Evolutionary conservation across 2,888 invertebrate genomes (phyloP).

Genomic region (Pseudococcus viburni): DNA sequence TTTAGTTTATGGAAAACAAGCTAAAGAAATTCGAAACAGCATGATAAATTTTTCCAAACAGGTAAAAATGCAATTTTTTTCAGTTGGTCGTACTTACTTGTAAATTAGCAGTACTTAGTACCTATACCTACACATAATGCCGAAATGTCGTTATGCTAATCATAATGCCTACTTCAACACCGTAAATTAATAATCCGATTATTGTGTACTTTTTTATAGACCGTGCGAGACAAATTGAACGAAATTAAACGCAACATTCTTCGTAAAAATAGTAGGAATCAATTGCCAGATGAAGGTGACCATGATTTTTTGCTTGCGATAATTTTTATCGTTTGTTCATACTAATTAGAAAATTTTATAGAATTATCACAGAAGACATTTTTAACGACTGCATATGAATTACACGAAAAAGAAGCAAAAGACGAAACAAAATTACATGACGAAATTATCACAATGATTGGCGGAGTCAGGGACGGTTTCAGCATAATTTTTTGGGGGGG

Average conservation of each 20-base stretch:
- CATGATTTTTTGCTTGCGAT: no score
- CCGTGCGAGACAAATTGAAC: not conserved
- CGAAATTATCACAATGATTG: slow-evolving; percentile 2
- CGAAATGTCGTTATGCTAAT: not conserved
- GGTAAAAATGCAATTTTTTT: not conserved
- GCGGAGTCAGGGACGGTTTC: no score
- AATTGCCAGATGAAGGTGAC: not conserved
- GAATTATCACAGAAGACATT: not conserved
- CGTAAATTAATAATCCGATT: not conserved
- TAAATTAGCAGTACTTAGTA: no score
- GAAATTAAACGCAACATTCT: not conserved
- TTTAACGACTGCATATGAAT: not conserved
- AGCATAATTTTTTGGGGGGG: no score
- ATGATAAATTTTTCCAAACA: slow-evolving; percentile 30
- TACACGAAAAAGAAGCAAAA: not conserved
- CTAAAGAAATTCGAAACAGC: not conserved
- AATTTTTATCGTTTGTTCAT: no score
- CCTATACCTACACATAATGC: no score
- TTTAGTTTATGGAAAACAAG: slow-evolving; percentile 47
- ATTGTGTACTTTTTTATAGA: not conserved
- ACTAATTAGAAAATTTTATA: no score
- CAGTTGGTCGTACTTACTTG: no score
- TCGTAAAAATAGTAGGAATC: not conserved
- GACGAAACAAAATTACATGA: not conserved
- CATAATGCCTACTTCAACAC: not conserved